Evolutionary conservation across 1,140 invertebrate species (phyloP).

Genomic region (Leguminivora glycinivorella): DNA sequence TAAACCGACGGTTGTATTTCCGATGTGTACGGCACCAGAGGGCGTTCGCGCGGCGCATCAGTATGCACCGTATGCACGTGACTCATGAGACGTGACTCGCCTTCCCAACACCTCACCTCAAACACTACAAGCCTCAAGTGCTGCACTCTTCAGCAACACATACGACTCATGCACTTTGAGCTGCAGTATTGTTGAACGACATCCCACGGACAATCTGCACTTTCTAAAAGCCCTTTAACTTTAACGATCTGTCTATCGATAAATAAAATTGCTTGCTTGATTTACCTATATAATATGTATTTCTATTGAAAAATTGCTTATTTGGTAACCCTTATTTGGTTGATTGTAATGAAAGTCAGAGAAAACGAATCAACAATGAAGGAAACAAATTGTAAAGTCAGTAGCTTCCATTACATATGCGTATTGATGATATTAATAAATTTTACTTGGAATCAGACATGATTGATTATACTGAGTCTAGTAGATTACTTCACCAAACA

Average conservation of each 20-base stretch:
- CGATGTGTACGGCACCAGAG: slow-evolving; percentile 29
- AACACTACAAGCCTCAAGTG: slow-evolving; percentile 20
- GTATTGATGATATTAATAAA: too few relatives aligned
- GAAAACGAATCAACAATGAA: too few relatives aligned
- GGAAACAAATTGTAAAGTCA: too few relatives aligned
- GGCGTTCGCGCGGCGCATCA: slow-evolving; percentile 45
- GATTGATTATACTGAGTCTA: too few relatives aligned
- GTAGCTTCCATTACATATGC: too few relatives aligned
- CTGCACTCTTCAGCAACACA: background rate
- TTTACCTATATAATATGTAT: too few relatives aligned
- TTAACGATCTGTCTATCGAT: slow-evolving; percentile 47
- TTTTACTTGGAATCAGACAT: too few relatives aligned
- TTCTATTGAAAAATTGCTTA: too few relatives aligned
- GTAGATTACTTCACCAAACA: too few relatives aligned
- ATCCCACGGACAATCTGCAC: slow-evolving; percentile 43
- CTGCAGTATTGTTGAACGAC: slow-evolving; percentile 30
- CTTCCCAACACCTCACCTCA: slow-evolving; percentile 45
- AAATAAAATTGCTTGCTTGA: too few relatives aligned
- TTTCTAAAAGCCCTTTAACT: slow-evolving; percentile 51
- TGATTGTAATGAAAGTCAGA: background rate
- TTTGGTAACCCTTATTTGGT: slow-evolving; percentile 17
- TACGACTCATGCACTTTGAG: background rate
- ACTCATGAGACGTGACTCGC: slow-evolving; percentile 61
- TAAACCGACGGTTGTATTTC: slow-evolving; percentile 27
- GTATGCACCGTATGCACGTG: slow-evolving; percentile 55